These are phyloP conservation scores for Calosoma granatense DNA, from an alignment of 1,140 invertebrate genomes.

Conservation along the genomic window DNA sequence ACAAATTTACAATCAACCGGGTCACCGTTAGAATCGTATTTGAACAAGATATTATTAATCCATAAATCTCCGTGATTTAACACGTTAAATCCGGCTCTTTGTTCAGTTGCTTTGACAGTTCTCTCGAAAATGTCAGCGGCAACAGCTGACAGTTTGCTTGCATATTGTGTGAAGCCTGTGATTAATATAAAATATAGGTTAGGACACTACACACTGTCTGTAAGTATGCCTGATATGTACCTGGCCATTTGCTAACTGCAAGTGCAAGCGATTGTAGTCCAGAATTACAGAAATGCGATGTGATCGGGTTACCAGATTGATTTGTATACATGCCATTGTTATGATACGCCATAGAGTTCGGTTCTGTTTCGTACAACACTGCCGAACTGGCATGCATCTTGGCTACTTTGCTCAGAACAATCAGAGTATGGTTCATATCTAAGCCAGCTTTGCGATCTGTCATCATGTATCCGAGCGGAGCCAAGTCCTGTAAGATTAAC, in stretches of 20 bases:
- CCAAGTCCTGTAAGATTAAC: conserved; percentile 38
- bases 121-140: conserved; percentile 19
- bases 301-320: neutral
- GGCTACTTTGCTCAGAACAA: conserved; percentile 39
- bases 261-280: neutral
- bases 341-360: neutral
- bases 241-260: neutral
- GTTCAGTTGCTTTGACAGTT: conserved; percentile 19
- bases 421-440: conserved; percentile 33
- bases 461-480: conserved; percentile 39
- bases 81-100: conserved; percentile 39
- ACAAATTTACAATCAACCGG: conserved; percentile 41
- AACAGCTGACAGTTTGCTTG: conserved; percentile 30
- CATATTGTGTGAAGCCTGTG: conserved; percentile 22
- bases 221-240: neutral
- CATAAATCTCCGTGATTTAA: conserved; percentile 50
- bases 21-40: conserved; percentile 35
- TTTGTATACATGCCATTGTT: neutral
- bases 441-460: conserved; percentile 37
- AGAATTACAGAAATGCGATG: neutral
- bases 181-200: neutral
- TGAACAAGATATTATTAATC: conserved; percentile 51
- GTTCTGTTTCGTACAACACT: conserved; percentile 34
- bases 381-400: conserved; percentile 43
- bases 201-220: neutral